Evolutionary conservation across 2,797 vertebrate genomes (phyloP).

Genomic region (Sphenopsis melanotis): DNA sequence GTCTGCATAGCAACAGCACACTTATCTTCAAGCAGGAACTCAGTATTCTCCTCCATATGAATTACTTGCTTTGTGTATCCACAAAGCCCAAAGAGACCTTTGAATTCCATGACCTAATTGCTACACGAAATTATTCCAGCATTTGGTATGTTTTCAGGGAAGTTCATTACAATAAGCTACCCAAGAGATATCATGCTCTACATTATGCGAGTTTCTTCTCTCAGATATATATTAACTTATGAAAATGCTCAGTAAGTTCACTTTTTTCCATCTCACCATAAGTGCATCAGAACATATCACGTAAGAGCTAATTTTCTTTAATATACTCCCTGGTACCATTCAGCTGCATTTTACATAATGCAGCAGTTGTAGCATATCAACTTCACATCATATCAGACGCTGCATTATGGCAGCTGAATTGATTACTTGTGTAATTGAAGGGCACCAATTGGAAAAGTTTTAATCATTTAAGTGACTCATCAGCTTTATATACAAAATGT

Average conservation of each 20-base stretch:
- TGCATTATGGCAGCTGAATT: conserved; percentile 27
- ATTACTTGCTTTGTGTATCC: not conserved
- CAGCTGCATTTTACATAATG: conserved; percentile 33
- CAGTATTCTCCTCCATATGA: not conserved
- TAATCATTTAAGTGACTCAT: conserved; percentile 28
- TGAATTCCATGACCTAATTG: conserved; percentile 31
- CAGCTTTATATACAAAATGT: not conserved
- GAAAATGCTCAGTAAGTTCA: not conserved
- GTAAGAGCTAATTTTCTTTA: conserved; percentile 31
- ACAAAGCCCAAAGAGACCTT: not conserved
- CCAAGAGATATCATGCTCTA: not conserved
- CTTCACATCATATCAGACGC: conserved; percentile 11
- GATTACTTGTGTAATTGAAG: conserved; percentile 43
- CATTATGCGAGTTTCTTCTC: not conserved
- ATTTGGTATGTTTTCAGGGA: not conserved
- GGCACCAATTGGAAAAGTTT: not conserved
- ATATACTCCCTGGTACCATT: conserved; percentile 29
- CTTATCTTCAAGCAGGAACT: not conserved
- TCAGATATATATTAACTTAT: not conserved
- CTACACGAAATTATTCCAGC: conserved; percentile 17
- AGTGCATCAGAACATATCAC: not conserved
- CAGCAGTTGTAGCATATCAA: not conserved
- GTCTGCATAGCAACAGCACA: not conserved
- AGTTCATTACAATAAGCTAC: conserved; percentile 20
- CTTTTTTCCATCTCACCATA: not conserved